Conservation (phyloP, 2,113 vertebrate species). For the Athene noctua region DNA sequence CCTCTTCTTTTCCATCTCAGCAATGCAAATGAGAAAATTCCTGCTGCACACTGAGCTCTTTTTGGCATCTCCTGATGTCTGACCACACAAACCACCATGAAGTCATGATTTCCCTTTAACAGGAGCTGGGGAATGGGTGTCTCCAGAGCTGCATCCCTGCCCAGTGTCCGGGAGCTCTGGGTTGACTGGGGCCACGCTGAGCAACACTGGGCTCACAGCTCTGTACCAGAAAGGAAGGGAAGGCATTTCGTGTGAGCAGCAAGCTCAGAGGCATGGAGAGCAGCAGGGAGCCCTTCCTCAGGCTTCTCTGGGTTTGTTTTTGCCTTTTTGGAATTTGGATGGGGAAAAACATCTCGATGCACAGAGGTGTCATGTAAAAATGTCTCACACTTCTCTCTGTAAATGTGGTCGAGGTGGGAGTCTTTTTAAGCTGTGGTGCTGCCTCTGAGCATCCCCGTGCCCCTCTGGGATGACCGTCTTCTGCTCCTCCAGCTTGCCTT, state of each 20-base stretch:
- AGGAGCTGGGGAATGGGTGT: background rate
- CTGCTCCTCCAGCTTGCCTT: background rate
- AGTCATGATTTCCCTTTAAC: background rate
- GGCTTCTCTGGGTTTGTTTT: background rate
- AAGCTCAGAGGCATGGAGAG: background rate
- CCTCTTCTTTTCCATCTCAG: background rate
- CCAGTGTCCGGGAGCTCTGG: background rate
- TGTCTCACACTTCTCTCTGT: background rate
- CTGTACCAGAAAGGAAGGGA: background rate
- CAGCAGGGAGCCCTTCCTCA: background rate
- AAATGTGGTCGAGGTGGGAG: background rate
- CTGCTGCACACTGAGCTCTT: background rate
- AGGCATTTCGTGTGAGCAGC: background rate
- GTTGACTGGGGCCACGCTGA: fast-evolving
- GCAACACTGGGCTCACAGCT: background rate
- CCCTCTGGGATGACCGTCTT: background rate
- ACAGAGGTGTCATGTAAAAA: background rate
- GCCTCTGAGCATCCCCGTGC: background rate
- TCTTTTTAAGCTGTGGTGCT: background rate
- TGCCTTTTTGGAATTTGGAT: background rate
- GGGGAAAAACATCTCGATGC: background rate
- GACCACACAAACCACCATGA: slow-evolving; percentile 35
- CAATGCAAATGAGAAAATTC: background rate
- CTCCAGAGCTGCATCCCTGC: background rate
- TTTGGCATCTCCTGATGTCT: slow-evolving; percentile 27